phyloP scores from a whole-genome alignment of 2,113 vertebrate genomes.

The Cottus gobio region DNA sequence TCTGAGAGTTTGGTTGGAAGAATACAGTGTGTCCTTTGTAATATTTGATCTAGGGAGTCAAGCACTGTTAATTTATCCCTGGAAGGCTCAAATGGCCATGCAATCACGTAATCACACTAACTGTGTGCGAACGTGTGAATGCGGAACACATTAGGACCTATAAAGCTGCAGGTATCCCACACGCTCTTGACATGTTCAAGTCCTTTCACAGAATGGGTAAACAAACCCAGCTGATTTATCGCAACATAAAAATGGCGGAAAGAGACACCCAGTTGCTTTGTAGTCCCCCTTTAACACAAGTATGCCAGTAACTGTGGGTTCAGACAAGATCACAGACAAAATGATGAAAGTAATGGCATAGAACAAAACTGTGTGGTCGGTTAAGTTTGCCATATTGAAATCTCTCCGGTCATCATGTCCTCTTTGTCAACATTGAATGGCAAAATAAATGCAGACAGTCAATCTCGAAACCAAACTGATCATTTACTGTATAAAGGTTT shows the following conservation, averaged over 20 bases:
- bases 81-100: neutral
- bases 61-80: conserved; percentile 26
- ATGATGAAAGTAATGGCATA: neutral
- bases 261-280: conserved; percentile 13
- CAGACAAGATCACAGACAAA: conserved; percentile 13
- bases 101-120: neutral
- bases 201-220: conserved; percentile 15
- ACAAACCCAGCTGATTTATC: conserved; percentile 51
- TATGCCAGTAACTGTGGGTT: conserved; percentile 6
- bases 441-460: too few relatives aligned
- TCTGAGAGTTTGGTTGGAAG: conserved; percentile 26
- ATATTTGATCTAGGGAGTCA: conserved; percentile 29
- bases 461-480: too few relatives aligned
- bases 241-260: conserved; percentile 19
- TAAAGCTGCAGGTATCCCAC: conserved; percentile 3
- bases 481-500: too few relatives aligned
- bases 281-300: neutral
- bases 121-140: neutral
- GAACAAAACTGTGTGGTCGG: too few relatives aligned
- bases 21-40: conserved; percentile 42
- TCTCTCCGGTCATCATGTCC: too few relatives aligned
- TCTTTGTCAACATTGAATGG: too few relatives aligned
- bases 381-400: too few relatives aligned
- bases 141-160: neutral
- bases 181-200: neutral